Evolutionary conservation across 2,113 vertebrate genomes (phyloP).

Genomic region (Myotis yumanensis): DNA sequence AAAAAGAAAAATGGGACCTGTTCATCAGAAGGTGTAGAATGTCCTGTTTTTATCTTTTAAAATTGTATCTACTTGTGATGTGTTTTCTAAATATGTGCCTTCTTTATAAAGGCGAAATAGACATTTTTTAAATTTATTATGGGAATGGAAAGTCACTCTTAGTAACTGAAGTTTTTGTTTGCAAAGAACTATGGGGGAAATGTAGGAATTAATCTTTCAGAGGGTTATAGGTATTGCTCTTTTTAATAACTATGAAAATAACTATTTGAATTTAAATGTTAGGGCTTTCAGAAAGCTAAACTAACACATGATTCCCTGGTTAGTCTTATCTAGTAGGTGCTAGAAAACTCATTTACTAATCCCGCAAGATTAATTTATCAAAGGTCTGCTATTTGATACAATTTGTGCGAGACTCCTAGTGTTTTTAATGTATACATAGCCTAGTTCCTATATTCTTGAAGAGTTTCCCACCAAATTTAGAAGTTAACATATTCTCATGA

Average conservation of each 20-base stretch:
- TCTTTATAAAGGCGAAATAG: not conserved
- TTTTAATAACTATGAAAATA: constrained; percentile 4
- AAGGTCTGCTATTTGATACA: not conserved
- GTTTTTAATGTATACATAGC: not conserved
- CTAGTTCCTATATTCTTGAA: constrained; percentile 14
- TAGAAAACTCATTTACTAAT: constrained; percentile 31
- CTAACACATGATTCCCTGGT: not conserved
- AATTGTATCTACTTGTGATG: not conserved
- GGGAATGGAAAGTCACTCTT: not conserved
- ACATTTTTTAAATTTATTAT: constrained; percentile 10
- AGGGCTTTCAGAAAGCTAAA: not conserved
- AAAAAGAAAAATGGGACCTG: not conserved
- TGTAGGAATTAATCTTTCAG: not conserved
- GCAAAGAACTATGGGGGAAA: not conserved
- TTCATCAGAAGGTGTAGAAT: not conserved
- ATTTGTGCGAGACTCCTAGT: not conserved
- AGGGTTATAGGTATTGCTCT: not conserved
- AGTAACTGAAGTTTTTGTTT: not conserved
- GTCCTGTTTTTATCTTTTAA: not conserved
- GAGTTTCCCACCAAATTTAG: constrained; percentile 31
- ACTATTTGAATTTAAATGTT: constrained; percentile 28
- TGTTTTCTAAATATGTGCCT: constrained; percentile 1
- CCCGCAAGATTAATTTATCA: not conserved
- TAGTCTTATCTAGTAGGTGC: not conserved
- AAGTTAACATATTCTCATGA: constrained; percentile 44